These are phyloP conservation scores for Sebastes nivosus DNA, from an alignment of 2,797 vertebrate species.

Conservation along the genomic window DNA sequence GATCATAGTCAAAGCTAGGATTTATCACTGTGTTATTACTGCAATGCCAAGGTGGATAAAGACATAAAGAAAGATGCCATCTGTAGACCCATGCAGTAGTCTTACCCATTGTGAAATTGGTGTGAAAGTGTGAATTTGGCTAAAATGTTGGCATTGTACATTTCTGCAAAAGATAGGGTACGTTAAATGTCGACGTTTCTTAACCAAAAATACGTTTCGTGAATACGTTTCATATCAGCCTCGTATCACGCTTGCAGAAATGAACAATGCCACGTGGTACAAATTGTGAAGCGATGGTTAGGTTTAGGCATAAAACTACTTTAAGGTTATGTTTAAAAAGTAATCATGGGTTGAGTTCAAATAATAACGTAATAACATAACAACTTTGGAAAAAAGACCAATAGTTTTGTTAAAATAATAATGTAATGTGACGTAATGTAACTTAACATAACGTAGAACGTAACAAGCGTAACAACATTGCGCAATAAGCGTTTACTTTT, in stretches of 20 bases:
- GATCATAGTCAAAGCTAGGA: slow-evolving; percentile 30
- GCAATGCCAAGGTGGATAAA: slow-evolving; percentile 10
- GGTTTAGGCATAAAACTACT: too few species aligned
- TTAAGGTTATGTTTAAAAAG: too few species aligned
- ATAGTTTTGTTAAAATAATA: neutral
- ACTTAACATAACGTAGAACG: neutral
- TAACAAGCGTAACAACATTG: neutral
- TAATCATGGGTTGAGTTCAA: too few species aligned
- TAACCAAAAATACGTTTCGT: neutral
- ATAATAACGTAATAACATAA: too few species aligned
- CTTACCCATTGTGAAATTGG: neutral
- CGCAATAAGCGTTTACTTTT: neutral
- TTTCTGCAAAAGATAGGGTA: neutral
- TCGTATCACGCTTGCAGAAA: neutral
- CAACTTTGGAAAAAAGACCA: neutral
- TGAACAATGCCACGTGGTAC: neutral
- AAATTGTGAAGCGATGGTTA: too few species aligned
- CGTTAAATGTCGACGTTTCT: neutral
- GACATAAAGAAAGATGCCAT: slow-evolving; percentile 24
- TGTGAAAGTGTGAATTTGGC: neutral
- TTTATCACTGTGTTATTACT: slow-evolving; percentile 30
- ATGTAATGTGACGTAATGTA: neutral
- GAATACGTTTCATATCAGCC: neutral
- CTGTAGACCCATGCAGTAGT: neutral
- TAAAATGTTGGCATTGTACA: neutral